Base-by-base conservation (phyloP, 2,113 vertebrate species). In the Spilogale gracilis region DNA sequence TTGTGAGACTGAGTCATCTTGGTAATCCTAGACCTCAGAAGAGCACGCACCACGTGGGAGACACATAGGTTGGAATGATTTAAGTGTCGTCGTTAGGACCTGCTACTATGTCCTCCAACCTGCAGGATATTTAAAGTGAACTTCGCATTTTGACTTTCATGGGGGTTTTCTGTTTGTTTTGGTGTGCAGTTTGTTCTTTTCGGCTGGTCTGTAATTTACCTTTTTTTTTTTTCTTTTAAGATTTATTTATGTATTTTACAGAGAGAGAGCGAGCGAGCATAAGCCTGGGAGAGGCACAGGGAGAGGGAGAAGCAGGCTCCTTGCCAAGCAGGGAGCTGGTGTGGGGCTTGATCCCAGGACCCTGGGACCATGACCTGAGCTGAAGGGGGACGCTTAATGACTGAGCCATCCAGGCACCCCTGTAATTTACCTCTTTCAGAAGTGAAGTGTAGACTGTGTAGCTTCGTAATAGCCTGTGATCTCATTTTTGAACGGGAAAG, bases 1-100 rank as follows among this genome's bases (percentile, higher is more conserved):
- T 96, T 96, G 74, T 96, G 84, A 91, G 73, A 71, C 60, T 87
- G 93, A 89, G 3, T 95, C 73, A 94, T 87, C 85, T 95, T 89
- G 92, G 27, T 74, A 91, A 91, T 78, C 43, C 76, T 94, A 50
- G 73, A 81, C 73, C 93, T 89, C 43, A 96, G 96, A 71, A 87
- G 96, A 79, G 60, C 25, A 13, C 87, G 60, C 56, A 48, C 61
- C 11, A 78, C 23, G 1, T 94, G 84, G 54, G 56, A 48, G 88
- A 85, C 45, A 76, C 7, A 79, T 50, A 78, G 25, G 56, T 71
- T 67, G 65, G 38, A 45, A 67, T 95, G 32, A 93, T 89, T 84
- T 74, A 89, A 14, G 32, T 95, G 80, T 69, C 67, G 30, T 48
- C n/a, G 25, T 95, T 80, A 38, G 2, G 9, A 16, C 69, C 32